Evolutionary conservation across 2,113 vertebrate genomes (phyloP), one percentile per base, ranked within the genome.

Genomic region (Acinonyx jubatus): DNA sequence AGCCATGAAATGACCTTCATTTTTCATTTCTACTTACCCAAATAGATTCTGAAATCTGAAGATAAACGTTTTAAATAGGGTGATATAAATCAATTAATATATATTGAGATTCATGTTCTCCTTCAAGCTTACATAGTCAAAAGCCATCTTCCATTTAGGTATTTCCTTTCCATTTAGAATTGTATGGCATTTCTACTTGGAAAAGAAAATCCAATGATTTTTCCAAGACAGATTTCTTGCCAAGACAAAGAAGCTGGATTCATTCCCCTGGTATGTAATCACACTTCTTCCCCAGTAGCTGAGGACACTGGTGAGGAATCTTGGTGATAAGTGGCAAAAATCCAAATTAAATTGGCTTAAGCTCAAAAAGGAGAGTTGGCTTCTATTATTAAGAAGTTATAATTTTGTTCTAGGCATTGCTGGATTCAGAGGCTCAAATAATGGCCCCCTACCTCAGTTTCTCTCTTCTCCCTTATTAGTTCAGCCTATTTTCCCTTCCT

Each of bases 11-110:
- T n/a, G n/a, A 85, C 48, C 86, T 52, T 96, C 92, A 91, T 91
- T 95, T 97, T 95, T 97, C 92, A 96, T 69, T 96, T 89, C 96
- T 78, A 91, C 66, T 90, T 90, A 92, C 79, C 66, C 48, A 89
- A 65, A 87, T 23, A 61, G 61, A 86, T 94, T 82, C 63, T 93
- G 81, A 91, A 96, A 87, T 87, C 86, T 88, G 84, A 91, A 87
- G 89, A 95, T 91, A 80, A 93, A 94, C 76, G 69, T 63, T 91
- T 80, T 97, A 84, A 84, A 96, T 65, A 63, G 78, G 63, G 21
- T 57, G 29, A 45, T 88, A 96, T 74, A 96, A 94, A 97, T 93
- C 85, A 79, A 92, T 95, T 92, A 94, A 87, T 55, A 89, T 31
- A 55, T 36, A 69, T 13, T 68, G 69, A 80, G 61, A 38, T 79